A percentile compares a stretch with the other conserved stretches of the same genome.
Conservation (phyloP, 2,888 invertebrate genomes). For the Lepas anatifera region DNA sequence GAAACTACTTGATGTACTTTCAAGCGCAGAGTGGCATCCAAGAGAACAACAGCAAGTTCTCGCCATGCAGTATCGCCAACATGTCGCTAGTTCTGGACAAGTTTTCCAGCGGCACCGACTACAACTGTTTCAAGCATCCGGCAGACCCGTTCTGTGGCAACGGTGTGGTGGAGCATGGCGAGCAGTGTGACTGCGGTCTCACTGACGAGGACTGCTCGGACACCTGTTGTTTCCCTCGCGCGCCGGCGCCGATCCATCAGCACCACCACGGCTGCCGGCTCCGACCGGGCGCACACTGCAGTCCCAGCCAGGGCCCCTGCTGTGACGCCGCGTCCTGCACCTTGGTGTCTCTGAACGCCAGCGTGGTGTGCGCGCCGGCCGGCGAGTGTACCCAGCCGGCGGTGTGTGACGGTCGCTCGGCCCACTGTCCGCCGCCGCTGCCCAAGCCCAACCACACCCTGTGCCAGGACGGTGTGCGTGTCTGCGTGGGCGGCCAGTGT, state of each 20-base stretch:
- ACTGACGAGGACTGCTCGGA: background rate
- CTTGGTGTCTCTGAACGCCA: background rate
- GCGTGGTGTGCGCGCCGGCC: background rate
- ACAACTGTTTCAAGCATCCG: background rate
- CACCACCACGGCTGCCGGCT: background rate
- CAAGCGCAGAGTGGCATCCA: background rate
- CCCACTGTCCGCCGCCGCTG: background rate
- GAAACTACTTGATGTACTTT: background rate
- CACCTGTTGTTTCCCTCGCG: background rate
- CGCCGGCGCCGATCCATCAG: too few relatives aligned
- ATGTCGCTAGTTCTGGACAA: background rate
- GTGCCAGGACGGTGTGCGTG: background rate
- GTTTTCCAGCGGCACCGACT: too few relatives aligned
- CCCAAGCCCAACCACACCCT: background rate
- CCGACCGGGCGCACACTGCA: background rate
- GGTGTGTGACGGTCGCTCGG: background rate
- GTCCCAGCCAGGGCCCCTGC: background rate
- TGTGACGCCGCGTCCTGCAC: background rate
- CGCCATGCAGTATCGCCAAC: background rate
- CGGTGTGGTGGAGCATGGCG: background rate
- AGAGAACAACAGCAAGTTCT: background rate
- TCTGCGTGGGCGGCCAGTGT: background rate
- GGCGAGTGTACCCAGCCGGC: background rate
- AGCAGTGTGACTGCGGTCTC: background rate
- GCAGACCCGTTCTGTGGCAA: background rate